phyloP scores from a whole-genome alignment of 2,797 vertebrate species.

The Enteromius anoplus region DNA sequence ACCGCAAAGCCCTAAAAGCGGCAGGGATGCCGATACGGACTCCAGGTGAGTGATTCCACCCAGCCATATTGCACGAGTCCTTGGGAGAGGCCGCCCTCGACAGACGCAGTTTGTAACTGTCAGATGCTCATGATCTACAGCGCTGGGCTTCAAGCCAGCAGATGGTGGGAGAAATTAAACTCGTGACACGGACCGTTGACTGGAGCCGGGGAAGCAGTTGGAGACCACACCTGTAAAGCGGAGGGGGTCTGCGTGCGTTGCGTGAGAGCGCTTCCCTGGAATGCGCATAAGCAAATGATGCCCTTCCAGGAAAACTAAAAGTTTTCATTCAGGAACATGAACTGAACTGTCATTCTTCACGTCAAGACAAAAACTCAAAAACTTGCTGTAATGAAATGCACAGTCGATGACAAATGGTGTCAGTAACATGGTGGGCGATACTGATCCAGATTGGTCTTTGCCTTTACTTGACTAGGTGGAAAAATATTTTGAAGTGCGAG shows the following conservation, averaged over 20 bases:
- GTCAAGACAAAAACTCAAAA: background rate
- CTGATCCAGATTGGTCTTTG: conserved; percentile 75
- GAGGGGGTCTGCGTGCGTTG: conserved; percentile 29
- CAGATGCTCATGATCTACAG: conserved; percentile 76
- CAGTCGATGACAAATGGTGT: background rate
- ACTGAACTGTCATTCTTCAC: conserved; percentile 6
- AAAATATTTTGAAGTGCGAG: conserved; percentile 77
- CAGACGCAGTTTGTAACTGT: conserved; percentile 81
- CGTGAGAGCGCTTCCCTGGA: conserved; percentile 35
- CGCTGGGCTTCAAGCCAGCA: conserved; percentile 77
- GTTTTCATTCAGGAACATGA: conserved; percentile 14
- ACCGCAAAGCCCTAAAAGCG: conserved; percentile 62
- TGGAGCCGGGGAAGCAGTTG: conserved; percentile 66
- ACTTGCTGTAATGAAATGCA: conserved; percentile 21
- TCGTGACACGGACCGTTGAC: conserved; percentile 71
- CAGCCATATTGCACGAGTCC: conserved; percentile 76
- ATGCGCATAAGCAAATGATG: conserved; percentile 30
- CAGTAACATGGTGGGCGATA: conserved; percentile 48
- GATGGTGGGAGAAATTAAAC: conserved; percentile 81
- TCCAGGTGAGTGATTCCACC: conserved; percentile 67
- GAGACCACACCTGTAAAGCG: conserved; percentile 69
- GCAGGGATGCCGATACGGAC: conserved; percentile 64
- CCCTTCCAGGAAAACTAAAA: conserved; percentile 54
- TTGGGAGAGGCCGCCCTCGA: conserved; percentile 75
- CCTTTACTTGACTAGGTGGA: conserved; percentile 70